Base-by-base conservation (phyloP, 2,113 vertebrate genomes). In the Oplegnathus fasciatus region DNA sequence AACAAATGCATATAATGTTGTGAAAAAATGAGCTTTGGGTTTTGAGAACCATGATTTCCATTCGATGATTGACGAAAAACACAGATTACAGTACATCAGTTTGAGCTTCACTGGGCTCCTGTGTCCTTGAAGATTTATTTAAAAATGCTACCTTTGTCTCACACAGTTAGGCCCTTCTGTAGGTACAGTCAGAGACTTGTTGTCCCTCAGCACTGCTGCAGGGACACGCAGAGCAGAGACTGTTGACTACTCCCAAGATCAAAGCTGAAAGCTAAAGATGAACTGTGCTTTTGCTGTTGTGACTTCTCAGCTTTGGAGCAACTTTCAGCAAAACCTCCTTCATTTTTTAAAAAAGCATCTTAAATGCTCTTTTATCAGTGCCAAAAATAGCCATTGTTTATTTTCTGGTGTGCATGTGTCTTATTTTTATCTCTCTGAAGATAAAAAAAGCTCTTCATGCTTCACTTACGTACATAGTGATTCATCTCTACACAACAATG, bases 321-420 rank as follows among this genome's bases (percentile, higher is more conserved):
- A 13, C 26, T n/a, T 55, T 57, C 22, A 57, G 52, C 26, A 26
- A 11, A 34, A 34, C 34, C n/a, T n/a, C n/a, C n/a, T n/a, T n/a
- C n/a, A n/a, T n/a, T n/a, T n/a, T n/a, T n/a, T 50, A 10, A 37
- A 55, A 73, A 52, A n/a, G 6, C 17, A 50, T 28, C 55, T 22
- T 44, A 73, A 55, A 60, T 40, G 60, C 50, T 17, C 20, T 37
- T 66, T 37, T 17, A 24, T 54, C 10, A 65, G 32, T 72, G 32
- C 26, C 70, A 58, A 40, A 72, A 40, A 73, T 37, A 72, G 8
- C 14, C n/a, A n/a, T n/a, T n/a, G n/a, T n/a, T n/a, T n/a, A n/a
- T 34, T 32, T 58, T 32, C 3, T 58, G 26, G 9, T 40, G 10
- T 37, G 5, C 6, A 48, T 28, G 17, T n/a, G n/a, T 28, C 30